phyloP scores from a whole-genome alignment of 2,113 vertebrate genomes.

The Todiramphus saurophagus region DNA sequence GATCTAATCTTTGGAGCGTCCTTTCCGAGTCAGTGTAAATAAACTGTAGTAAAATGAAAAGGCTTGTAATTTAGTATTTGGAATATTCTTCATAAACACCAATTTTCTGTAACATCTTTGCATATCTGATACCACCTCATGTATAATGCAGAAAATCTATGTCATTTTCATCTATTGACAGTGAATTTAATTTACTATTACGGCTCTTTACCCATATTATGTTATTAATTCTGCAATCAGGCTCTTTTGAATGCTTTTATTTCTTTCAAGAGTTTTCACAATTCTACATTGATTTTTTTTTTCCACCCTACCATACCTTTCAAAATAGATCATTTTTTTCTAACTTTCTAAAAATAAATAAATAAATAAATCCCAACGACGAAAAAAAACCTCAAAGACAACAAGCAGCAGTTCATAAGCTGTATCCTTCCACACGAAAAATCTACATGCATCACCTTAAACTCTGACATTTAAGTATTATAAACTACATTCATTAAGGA shows the following conservation, averaged over 20 bases:
- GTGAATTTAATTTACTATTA: slow-evolving; percentile 77
- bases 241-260: slow-evolving; percentile 71
- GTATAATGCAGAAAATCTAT: slow-evolving; percentile 79
- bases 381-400: not conserved
- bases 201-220: slow-evolving; percentile 67
- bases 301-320: slow-evolving; percentile 54
- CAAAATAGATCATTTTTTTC: slow-evolving; percentile 40
- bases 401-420: slow-evolving; percentile 1
- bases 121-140: slow-evolving; percentile 78
- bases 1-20: slow-evolving; percentile 62
- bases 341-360: slow-evolving; percentile 19
- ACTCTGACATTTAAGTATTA: not conserved
- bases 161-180: slow-evolving; percentile 79
- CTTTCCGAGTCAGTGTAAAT: slow-evolving; percentile 72
- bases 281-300: slow-evolving; percentile 53
- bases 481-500: not conserved
- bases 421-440: not conserved
- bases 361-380: too few relatives aligned
- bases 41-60: slow-evolving; percentile 76
- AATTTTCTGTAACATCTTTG: slow-evolving; percentile 76
- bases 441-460: not conserved
- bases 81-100: slow-evolving; percentile 76
- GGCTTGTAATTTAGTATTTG: slow-evolving; percentile 77
- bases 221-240: slow-evolving; percentile 79
- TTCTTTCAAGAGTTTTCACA: slow-evolving; percentile 66